Conservation (phyloP, 2,113 vertebrate genomes). For the Odontophorus gujanensis region DNA sequence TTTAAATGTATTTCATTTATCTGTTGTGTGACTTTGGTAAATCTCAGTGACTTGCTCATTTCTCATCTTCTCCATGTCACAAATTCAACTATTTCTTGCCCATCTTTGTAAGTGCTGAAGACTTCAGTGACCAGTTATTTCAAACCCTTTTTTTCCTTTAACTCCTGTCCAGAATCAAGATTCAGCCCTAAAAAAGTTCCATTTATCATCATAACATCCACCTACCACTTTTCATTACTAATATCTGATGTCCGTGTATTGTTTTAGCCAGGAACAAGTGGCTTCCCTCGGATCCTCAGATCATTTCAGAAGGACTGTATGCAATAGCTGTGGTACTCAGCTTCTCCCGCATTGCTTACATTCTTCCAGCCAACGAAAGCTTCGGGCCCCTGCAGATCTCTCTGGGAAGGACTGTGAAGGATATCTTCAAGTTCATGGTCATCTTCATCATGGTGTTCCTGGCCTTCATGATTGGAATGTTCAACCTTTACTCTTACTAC, state of each 20-base stretch:
- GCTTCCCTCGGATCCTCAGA: conserved; percentile 97
- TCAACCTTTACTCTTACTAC: conserved; percentile 98
- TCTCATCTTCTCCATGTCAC: not conserved
- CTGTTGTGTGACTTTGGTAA: not conserved
- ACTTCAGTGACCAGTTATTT: not conserved
- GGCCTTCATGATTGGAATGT: conserved; percentile 99
- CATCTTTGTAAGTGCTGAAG: not conserved
- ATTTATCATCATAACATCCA: not conserved
- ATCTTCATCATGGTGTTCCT: conserved; percentile 99
- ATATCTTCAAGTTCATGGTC: conserved; percentile 99
- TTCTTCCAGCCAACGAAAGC: conserved; percentile 98
- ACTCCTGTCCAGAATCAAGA: not conserved
- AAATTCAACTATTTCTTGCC: not conserved
- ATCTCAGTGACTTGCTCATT: not conserved
- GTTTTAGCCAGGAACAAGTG: conserved; percentile 95
- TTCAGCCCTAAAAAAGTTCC: not conserved
- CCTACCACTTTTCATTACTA: conserved; percentile 10
- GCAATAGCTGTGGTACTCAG: conserved; percentile 96
- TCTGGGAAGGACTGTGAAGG: conserved; percentile 95
- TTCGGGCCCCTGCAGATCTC: conserved; percentile 98
- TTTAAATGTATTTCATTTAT: not conserved
- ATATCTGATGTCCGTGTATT: conserved; percentile 49
- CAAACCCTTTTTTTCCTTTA: not conserved
- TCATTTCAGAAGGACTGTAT: conserved; percentile 97
- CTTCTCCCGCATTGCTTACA: conserved; percentile 97